These are phyloP conservation scores for Alligator mississippiensis DNA, from an alignment of 2,113 vertebrate species.

Conservation along the genomic window DNA sequence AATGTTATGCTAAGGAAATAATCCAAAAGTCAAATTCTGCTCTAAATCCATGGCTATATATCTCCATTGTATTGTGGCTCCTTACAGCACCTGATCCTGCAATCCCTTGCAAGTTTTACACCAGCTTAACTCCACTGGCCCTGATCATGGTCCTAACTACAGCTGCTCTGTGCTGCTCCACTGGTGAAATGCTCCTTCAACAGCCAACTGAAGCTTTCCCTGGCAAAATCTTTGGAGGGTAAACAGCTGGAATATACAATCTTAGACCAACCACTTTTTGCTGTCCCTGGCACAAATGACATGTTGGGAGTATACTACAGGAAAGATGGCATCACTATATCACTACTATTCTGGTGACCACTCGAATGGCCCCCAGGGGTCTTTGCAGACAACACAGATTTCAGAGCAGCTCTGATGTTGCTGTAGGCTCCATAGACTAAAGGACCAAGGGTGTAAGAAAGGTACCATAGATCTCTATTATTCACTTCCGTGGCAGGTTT, in stretches of 20 bases:
- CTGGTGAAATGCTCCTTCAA: not conserved
- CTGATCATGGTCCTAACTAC: not conserved
- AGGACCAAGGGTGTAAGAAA: not conserved
- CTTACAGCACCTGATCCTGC: not conserved
- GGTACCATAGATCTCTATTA: not conserved
- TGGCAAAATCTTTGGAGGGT: not conserved
- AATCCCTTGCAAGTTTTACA: not conserved
- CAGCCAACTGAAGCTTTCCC: not conserved
- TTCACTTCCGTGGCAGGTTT: not conserved
- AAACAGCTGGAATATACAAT: not conserved
- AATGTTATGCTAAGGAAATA: conserved; percentile 42
- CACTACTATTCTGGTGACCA: not conserved
- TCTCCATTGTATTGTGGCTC: not conserved
- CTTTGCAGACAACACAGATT: not conserved
- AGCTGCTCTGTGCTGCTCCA: not conserved
- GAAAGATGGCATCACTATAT: not conserved
- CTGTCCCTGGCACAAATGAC: not conserved
- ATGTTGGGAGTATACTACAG: not conserved
- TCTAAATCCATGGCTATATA: not conserved
- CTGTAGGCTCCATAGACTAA: not conserved
- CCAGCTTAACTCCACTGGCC: not conserved
- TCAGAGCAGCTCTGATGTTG: not conserved
- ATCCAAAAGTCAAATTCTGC: not conserved
- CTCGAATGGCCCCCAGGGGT: no score
- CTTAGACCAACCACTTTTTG: not conserved